Conservation (phyloP, 2,888 invertebrate genomes). For the Troilus luridus region DNA sequence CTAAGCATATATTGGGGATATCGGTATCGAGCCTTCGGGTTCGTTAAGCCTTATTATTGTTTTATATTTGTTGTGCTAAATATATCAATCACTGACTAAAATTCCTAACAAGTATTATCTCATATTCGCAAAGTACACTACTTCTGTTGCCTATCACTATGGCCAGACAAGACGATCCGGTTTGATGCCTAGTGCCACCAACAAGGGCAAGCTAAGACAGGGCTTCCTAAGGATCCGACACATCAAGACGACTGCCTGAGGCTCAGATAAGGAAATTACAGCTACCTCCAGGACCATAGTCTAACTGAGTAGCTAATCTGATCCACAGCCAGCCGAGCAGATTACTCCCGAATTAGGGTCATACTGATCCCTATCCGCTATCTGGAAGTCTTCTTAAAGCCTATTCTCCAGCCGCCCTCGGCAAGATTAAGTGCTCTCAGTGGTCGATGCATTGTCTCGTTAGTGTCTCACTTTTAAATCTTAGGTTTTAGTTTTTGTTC, state of each 20-base stretch:
- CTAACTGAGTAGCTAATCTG: not conserved
- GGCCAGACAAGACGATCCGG: not conserved
- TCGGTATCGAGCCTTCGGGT: no score
- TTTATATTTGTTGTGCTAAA: no score
- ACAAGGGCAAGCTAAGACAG: not conserved
- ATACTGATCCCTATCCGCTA: slow-evolving; percentile 3
- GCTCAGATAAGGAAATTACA: slow-evolving; percentile 13
- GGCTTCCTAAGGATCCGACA: not conserved
- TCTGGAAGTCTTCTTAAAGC: slow-evolving; percentile 1
- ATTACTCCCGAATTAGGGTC: slow-evolving; percentile 27
- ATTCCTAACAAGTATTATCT: no score
- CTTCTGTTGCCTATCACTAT: not conserved
- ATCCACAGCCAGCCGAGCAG: not conserved
- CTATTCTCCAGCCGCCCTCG: not conserved
- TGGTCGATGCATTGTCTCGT: not conserved
- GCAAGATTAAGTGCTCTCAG: not conserved
- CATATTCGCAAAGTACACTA: not conserved
- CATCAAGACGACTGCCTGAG: slow-evolving; percentile 5
- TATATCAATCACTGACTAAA: no score
- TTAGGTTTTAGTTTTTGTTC: no score
- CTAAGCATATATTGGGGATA: no score
- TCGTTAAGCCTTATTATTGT: no score
- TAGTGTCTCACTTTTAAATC: not conserved
- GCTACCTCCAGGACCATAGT: not conserved
- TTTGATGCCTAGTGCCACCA: not conserved